Evolutionary conservation across 2,797 vertebrate genomes (phyloP), one percentile per base, ranked within the genome.

Genomic region (Enteromius treurensis): DNA sequence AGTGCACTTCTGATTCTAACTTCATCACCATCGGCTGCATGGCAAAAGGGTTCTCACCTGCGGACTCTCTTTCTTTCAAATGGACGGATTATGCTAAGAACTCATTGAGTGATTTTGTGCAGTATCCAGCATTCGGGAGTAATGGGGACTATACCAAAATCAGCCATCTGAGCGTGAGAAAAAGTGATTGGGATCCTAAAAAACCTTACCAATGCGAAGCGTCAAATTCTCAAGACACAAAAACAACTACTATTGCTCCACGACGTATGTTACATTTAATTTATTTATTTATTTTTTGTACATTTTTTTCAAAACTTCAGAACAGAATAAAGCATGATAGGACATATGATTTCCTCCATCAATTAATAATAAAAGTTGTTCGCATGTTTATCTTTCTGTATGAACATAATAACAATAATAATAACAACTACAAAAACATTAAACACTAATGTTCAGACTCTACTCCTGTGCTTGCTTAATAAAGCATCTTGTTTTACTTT

Each of bases 21-120:
- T 84, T 1, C 0, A 1, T 94, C 77, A 92, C 87, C 82, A 17
- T 95, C 1, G 93, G 90, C 82, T 94, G 93, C 68, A 37, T 94
- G 3, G 87, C 91, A 58, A 90, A 81, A 3, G 89, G 83, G 67
- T 93, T 93, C 86, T 79, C 81, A 0, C 90, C 92, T 2, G 76
- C 87, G 0, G 84, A 84, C 34, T 29, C 89, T 0, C 1, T 91
- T 78, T 90, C 76, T 17, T 92, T 90, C 60, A 0, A 40, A 0
- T 95, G 93, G 93, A 83, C 0, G 5, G 79, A 85, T 64, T 0
- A 2, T 0, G 37, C 6, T 5, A 60, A n/a, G 0, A 6, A 0
- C 0, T 2, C 19, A 19, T 4, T 92, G 84, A 4, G 69, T 0
- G 84, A 89, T n/a, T 68, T 84, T 75, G 78, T 92, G 60, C 89